Percentiles rank a stretch among this genome's conserved stretches.
Evolutionary conservation across 2,113 vertebrate genomes (phyloP).

Genomic region (Alligator sinensis): DNA sequence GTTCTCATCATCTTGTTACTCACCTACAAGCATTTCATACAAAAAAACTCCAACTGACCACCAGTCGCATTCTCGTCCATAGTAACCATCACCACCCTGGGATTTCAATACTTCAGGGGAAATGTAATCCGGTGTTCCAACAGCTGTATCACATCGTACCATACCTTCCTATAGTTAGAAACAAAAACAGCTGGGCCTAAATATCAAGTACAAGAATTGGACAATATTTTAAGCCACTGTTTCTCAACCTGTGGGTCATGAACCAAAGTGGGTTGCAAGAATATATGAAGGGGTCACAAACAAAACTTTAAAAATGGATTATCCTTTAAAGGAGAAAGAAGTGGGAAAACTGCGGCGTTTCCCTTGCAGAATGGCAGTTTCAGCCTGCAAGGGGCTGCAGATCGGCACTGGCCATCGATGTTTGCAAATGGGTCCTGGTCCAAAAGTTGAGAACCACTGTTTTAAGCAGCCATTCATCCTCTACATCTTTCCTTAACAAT

Average conservation of each 20-base stretch:
- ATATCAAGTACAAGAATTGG: background rate
- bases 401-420: no score
- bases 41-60: slow-evolving; percentile 99
- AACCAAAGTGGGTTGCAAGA: no score
- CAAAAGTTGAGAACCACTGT: no score
- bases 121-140: slow-evolving; percentile 99
- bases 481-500: background rate
- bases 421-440: no score
- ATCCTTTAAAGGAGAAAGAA: no score
- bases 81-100: slow-evolving; percentile 98
- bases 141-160: slow-evolving; percentile 99
- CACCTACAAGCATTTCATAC: slow-evolving; percentile 99
- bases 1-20: slow-evolving; percentile 73
- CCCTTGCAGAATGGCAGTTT: no score
- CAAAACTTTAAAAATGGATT: no score
- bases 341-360: no score
- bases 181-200: background rate
- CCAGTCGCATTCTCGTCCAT: slow-evolving; percentile 98
- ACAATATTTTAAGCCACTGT: background rate
- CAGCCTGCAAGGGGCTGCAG: no score
- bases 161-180: slow-evolving; percentile 89
- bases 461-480: background rate
- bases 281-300: no score
- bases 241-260: no score
- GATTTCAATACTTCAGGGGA: slow-evolving; percentile 99